A percentile compares a stretch with the other conserved stretches of the same genome.
These are phyloP conservation scores for Ochropleura leucogaster DNA, from an alignment of 2,888 invertebrate species.

Conservation along the genomic window DNA sequence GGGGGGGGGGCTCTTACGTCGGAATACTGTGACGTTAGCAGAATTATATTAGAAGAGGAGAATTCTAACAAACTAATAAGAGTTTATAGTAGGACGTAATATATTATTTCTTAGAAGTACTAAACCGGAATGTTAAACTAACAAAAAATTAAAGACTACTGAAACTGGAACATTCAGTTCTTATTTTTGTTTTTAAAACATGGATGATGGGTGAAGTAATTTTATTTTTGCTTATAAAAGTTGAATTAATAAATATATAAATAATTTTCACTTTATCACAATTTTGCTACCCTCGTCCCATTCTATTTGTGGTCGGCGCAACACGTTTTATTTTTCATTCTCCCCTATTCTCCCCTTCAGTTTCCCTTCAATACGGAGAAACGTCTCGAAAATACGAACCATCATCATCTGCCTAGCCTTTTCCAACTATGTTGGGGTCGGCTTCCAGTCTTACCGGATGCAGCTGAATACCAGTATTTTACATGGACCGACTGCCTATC, in stretches of 20 bases:
- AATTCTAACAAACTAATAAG: not conserved
- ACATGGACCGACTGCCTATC: too few relatives aligned
- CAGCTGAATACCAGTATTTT: too few relatives aligned
- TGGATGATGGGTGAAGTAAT: not conserved
- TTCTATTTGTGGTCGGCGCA: too few relatives aligned
- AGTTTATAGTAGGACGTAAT: constrained; percentile 13
- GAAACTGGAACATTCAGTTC: not conserved
- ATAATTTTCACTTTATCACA: too few relatives aligned
- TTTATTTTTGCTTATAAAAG: not conserved
- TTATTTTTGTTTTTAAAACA: not conserved
- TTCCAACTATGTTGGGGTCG: too few relatives aligned
- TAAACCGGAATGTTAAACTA: not conserved
- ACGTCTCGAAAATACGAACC: too few relatives aligned
- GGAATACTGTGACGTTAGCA: constrained; percentile 10
- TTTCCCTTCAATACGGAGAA: too few relatives aligned
- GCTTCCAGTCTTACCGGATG: too few relatives aligned
- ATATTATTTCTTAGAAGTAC: constrained; percentile 1
- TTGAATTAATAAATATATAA: not conserved
- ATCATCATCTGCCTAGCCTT: too few relatives aligned
- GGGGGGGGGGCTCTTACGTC: not conserved
- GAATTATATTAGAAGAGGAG: not conserved
- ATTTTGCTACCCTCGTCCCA: too few relatives aligned
- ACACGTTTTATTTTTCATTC: too few relatives aligned
- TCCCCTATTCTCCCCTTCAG: too few relatives aligned
- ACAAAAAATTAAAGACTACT: not conserved